A percentile compares a stretch with the other conserved stretches of the same genome.
These are phyloP conservation scores for Ictidomys tridecemlineatus DNA, from an alignment of 2,113 vertebrate species.

Conservation along the genomic window DNA sequence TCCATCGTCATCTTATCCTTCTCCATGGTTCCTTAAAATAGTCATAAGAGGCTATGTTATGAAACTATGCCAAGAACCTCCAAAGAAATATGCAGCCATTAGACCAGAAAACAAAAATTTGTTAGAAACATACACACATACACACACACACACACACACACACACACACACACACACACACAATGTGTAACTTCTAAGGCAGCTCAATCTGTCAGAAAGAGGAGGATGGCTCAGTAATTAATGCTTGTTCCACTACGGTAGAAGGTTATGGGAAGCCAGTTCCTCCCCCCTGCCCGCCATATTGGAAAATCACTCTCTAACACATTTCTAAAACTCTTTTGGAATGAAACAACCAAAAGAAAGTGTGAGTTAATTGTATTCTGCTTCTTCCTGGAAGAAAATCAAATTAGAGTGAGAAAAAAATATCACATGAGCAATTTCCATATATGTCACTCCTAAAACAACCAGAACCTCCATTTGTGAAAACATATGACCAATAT, in stretches of 20 bases:
- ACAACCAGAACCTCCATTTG: neutral
- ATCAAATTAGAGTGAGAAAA: neutral
- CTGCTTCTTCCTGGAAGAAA: neutral
- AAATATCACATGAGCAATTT: neutral
- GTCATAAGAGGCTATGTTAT: neutral
- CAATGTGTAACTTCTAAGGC: neutral
- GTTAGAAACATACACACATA: neutral
- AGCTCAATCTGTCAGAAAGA: neutral
- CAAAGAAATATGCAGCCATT: neutral
- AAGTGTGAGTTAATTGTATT: neutral
- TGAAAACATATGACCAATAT: neutral
- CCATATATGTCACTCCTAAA: neutral
- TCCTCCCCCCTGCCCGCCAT: neutral
- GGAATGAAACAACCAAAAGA: neutral
- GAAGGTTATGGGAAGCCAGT: neutral
- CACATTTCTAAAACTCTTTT: neutral
- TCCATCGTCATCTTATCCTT: neutral
- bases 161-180: neutral
- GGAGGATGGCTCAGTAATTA: neutral
- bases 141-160: neutral
- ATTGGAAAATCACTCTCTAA: neutral
- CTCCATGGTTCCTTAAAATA: neutral
- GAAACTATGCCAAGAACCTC: neutral
- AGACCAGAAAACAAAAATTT: neutral
- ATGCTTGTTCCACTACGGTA: neutral